Base-by-base conservation (phyloP, 2,888 invertebrate species). In the Macrophya annulata region DNA sequence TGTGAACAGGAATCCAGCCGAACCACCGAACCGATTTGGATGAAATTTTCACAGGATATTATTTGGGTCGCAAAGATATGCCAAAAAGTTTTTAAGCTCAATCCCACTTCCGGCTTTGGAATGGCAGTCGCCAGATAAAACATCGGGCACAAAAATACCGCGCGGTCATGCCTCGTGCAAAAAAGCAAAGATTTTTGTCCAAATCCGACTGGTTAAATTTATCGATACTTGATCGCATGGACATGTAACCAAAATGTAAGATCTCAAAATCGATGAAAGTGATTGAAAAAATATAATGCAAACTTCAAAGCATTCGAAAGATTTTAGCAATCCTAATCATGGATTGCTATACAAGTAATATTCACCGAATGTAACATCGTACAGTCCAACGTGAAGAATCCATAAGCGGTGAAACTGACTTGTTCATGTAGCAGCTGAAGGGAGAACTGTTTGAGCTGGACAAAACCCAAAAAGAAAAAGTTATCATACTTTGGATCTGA, bases 331-430 rank as follows among this genome's bases (percentile, higher is more conserved):
- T 59, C 12, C 17, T 1, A 21, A n/a, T 31, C 31, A 59, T 6
- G 21, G 17, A 68, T 31, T 15, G 25, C 12, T 10, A 25, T 6
- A 31, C 45, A 31, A 15, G 31, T 51, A 9, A 77, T 77, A 55
- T 31, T 77, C 37, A 77, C 77, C 77, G 77, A 77, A 77, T 77
- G 48, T 77, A 77, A 55, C 77, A 77, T 12, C 51, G 77, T 77
- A 37, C 48, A 77, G 77, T 77, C 77, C 77, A 77, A 77, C 15
- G 9, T 10, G 55, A 77, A 77, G 1, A 77, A 77, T 31, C 77
- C 77, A 3, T 48, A 37, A 48, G 55, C 77, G 8, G 77, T 55
- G 21, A 77, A 77, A 48, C 10, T 55, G 17, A 55, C 10, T 0
- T 51, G 6, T 37, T 77, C 77, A 31, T 77, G 77, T 55, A 77